Evolutionary conservation across 2,797 vertebrate genomes (phyloP).

Genomic region (Phataginus tetradactyla): DNA sequence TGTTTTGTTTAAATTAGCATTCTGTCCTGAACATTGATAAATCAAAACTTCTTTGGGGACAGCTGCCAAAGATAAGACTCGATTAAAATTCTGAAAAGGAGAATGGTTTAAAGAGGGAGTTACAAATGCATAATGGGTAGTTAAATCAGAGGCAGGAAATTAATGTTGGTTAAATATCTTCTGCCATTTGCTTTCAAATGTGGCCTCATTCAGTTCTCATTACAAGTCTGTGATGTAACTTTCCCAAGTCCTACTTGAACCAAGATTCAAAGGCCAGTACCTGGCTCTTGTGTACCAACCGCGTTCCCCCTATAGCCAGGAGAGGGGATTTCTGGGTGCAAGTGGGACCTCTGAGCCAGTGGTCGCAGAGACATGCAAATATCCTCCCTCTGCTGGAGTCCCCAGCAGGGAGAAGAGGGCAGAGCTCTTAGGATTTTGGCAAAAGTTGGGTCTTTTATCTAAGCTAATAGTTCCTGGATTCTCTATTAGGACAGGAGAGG

Average conservation of each 20-base stretch:
- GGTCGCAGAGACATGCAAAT: neutral
- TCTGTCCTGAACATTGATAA: constrained; percentile 39
- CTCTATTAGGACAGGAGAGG: neutral
- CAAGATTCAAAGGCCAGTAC: neutral
- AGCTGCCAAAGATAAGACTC: constrained; percentile 44
- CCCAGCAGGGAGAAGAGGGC: neutral
- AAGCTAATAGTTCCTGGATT: neutral
- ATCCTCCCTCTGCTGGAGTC: neutral
- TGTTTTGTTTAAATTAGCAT: constrained; percentile 42
- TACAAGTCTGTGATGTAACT: neutral
- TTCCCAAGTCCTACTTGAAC: neutral
- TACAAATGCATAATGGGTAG: constrained; percentile 37
- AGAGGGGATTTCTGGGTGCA: neutral
- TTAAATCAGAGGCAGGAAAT: constrained; percentile 23
- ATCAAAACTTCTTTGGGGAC: constrained; percentile 28
- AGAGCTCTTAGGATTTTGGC: neutral
- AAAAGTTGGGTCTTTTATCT: neutral
- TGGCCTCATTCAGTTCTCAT: neutral
- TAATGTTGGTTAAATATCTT: constrained; percentile 38
- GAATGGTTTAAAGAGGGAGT: neutral
- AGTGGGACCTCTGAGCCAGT: neutral
- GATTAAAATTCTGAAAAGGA: constrained; percentile 59
- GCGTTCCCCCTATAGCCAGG: neutral
- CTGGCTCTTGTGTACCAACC: neutral
- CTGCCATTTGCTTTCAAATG: neutral